A percentile compares a stretch with the other conserved stretches of the same genome.
These are phyloP conservation scores for Tokudaia muenninki DNA, from an alignment of 2,797 vertebrate genomes.

Conservation along the genomic window DNA sequence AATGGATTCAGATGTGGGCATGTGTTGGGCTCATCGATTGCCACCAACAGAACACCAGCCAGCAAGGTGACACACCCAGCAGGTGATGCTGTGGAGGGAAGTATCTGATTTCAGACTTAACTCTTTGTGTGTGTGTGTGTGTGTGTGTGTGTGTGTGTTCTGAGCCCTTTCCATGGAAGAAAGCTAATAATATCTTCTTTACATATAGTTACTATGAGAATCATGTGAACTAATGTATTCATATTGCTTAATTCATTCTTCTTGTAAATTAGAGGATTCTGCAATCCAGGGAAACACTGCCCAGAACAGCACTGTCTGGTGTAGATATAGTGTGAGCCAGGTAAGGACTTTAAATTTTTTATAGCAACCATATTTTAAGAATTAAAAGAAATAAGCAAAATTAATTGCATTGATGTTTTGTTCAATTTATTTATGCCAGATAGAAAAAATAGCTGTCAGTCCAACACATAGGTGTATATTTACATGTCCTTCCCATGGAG, in stretches of 20 bases:
- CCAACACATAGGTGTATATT: neutral
- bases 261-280: neutral
- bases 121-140: neutral
- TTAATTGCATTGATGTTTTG: neutral
- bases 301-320: neutral
- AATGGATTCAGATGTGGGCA: neutral
- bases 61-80: fast-evolving
- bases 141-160: neutral
- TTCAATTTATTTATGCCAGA: neutral
- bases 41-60: too few relatives aligned
- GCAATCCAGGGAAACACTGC: neutral
- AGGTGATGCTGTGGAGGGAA: neutral
- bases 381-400: neutral
- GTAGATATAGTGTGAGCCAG: neutral
- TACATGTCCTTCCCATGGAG: neutral
- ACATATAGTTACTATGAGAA: neutral
- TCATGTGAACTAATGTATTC: neutral
- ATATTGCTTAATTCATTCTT: neutral
- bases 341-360: neutral
- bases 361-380: neutral
- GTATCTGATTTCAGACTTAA: neutral
- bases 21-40: neutral
- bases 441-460: neutral
- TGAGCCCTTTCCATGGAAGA: constrained; percentile 8
- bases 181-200: neutral